Percentiles rank a stretch among this genome's conserved stretches.
Evolutionary conservation across 1,140 invertebrate genomes (phyloP).

Genomic region (Diploscapter pachys): DNA sequence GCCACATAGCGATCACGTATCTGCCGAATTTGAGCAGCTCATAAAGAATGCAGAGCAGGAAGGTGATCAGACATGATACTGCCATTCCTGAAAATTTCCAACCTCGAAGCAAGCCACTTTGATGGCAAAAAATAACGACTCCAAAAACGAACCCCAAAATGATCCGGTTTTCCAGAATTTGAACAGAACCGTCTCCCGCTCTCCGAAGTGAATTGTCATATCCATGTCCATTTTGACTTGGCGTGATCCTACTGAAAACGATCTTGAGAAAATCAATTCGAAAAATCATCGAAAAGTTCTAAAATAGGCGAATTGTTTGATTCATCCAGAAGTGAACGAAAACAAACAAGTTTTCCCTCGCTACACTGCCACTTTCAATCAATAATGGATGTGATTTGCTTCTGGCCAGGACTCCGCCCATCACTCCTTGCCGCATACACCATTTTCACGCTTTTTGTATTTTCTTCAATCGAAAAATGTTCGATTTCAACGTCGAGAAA

Average conservation of each 20-base stretch:
- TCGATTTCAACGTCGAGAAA: too few species aligned
- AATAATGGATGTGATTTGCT: too few species aligned
- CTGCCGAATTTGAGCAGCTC: constrained; percentile 35
- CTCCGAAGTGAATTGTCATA: constrained; percentile 27
- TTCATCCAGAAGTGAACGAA: too few species aligned
- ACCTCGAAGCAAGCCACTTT: not conserved
- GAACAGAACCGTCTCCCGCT: constrained; percentile 27
- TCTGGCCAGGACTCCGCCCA: too few species aligned
- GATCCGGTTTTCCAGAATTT: constrained; percentile 33
- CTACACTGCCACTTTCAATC: too few species aligned
- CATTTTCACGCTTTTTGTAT: too few species aligned
- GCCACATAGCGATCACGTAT: constrained; percentile 26
- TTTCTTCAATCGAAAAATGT: too few species aligned
- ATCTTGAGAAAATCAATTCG: too few species aligned
- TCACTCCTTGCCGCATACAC: too few species aligned
- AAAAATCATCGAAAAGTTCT: too few species aligned
- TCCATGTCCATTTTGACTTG: constrained; percentile 18
- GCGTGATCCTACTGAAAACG: not conserved
- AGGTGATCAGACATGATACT: constrained; percentile 35
- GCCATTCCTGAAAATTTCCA: constrained; percentile 32
- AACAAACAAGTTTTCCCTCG: too few species aligned
- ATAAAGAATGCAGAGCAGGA: constrained; percentile 40
- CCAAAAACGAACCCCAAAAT: constrained; percentile 17
- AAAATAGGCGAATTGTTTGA: too few species aligned
- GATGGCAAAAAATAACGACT: not conserved